Evolutionary conservation across 2,888 invertebrate genomes (phyloP).

Genomic region (Drosophila cracens): DNA sequence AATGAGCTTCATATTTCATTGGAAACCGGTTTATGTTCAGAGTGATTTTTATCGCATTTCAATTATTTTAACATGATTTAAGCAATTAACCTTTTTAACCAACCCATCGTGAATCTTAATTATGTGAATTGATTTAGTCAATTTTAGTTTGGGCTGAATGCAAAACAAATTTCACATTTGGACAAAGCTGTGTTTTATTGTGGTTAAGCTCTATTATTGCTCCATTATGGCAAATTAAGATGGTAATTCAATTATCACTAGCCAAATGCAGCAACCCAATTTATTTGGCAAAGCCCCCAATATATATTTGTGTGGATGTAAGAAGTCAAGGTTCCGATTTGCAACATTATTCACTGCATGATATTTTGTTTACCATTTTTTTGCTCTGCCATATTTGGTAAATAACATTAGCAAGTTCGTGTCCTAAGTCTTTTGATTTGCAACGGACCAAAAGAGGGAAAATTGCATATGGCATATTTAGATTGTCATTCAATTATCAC

Average conservation of each 20-base stretch:
- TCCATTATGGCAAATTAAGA: constrained; percentile 23
- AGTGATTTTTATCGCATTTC: not conserved
- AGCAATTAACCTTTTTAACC: not conserved
- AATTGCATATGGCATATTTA: constrained; percentile 1
- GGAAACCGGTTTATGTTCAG: not conserved
- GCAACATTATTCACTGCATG: not conserved
- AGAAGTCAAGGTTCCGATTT: constrained; percentile 23
- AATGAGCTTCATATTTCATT: not conserved
- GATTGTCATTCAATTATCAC: constrained; percentile 56
- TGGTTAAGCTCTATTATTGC: constrained; percentile 10
- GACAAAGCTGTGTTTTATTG: not conserved
- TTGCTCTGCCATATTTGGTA: constrained; percentile 5
- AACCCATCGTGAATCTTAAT: not conserved
- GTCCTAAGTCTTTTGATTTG: constrained; percentile 58
- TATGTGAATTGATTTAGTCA: not conserved
- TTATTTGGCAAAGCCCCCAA: not conserved
- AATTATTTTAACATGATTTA: not conserved
- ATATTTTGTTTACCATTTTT: not conserved
- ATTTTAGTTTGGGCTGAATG: not conserved
- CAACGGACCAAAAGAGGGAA: not conserved
- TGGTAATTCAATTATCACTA: constrained; percentile 55
- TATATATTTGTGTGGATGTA: not conserved
- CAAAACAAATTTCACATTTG: constrained; percentile 1
- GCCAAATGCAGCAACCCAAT: not conserved
- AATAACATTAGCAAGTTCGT: constrained; percentile 44